A percentile compares a stretch with the other conserved stretches of the same genome.
phyloP scores from a whole-genome alignment of 2,888 invertebrate species.

The Heliconius ismenius region DNA sequence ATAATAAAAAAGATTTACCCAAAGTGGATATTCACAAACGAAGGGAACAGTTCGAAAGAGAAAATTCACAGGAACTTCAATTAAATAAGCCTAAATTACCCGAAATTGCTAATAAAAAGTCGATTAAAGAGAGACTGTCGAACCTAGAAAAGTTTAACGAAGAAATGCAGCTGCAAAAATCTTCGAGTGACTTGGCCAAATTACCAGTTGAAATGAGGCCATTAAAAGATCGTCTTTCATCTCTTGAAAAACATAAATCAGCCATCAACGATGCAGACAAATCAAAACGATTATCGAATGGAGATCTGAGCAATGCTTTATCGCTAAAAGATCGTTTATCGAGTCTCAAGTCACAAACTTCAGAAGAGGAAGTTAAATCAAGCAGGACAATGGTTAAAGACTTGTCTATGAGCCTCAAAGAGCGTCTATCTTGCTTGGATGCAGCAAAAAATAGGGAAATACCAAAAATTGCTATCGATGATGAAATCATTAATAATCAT shows the following conservation, averaged over 20 bases:
- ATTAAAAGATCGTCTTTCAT: slow-evolving; percentile 84
- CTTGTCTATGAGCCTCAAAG: slow-evolving; percentile 79
- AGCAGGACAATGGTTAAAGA: slow-evolving; percentile 73
- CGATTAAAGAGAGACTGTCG: slow-evolving; percentile 87
- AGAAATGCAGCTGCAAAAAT: slow-evolving; percentile 75
- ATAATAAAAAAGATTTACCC: slow-evolving; percentile 84
- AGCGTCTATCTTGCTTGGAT: slow-evolving; percentile 78
- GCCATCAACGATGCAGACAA: slow-evolving; percentile 73
- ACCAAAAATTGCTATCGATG: slow-evolving; percentile 72
- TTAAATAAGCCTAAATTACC: slow-evolving; percentile 80
- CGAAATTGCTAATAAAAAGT: slow-evolving; percentile 85
- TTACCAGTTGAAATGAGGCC: slow-evolving; percentile 84
- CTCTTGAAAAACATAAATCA: slow-evolving; percentile 82
- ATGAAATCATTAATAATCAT: slow-evolving; percentile 58
- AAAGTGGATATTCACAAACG: slow-evolving; percentile 91
- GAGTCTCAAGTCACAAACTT: slow-evolving; percentile 72
- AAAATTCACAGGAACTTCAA: slow-evolving; percentile 79
- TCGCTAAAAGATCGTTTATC: slow-evolving; percentile 78
- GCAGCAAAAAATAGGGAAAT: slow-evolving; percentile 76
- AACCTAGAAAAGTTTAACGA: slow-evolving; percentile 85
- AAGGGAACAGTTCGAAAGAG: slow-evolving; percentile 91
- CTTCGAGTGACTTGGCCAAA: slow-evolving; percentile 73
- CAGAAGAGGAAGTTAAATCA: slow-evolving; percentile 69
- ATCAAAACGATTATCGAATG: slow-evolving; percentile 71
- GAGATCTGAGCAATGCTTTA: slow-evolving; percentile 68